Evolutionary conservation across 2,797 vertebrate genomes (phyloP), one percentile per base, ranked within the genome.

Genomic region (Hirundo rustica): DNA sequence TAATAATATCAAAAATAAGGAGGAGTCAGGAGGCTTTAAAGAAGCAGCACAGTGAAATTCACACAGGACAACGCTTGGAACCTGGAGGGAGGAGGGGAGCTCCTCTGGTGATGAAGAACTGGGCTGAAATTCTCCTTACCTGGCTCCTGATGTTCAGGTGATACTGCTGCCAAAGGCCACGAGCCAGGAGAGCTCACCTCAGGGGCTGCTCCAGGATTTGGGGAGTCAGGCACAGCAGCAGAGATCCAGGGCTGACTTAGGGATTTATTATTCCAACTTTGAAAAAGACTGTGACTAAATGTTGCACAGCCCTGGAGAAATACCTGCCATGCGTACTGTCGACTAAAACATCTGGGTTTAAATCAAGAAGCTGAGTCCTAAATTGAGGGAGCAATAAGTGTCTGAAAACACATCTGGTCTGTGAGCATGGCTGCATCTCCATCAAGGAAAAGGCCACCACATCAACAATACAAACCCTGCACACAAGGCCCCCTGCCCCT

Each of bases 61-160:
- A 47, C 42, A 9, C 7, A 64, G 40, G 32, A 66, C 30, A 29
- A 50, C 0, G 1, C 30, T 15, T 74, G 20, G 47, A 47, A 88
- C 30, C 15, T 55, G 57, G 3, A 77, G 2, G 0, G 1, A 91
- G 53, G 10, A 85, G 29, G 9, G 6, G 5, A 44, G 21, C 34
- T 55, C 32, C 34, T 64, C 76, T 30, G 9, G n/a, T 27, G 51
- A 85, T 45, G 67, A 83, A 57, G n/a, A 71, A 38, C 21, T 70
- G 40, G 42, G 65, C 36, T 80, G 47, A 66, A 89, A 55, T 64
- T 88, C 73, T 91, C 75, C 58, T 74, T n/a, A 71, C 57, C 58
- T 89, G 25, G n/a, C 38, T 87, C 34, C 30, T 1, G 1, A 16
- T 50, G 67, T 36, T 84, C 0, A 1, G 38, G 36, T 0, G 0